These are phyloP conservation scores for Echinops telfairi DNA, from an alignment of 2,113 vertebrate species.

Conservation along the genomic window DNA sequence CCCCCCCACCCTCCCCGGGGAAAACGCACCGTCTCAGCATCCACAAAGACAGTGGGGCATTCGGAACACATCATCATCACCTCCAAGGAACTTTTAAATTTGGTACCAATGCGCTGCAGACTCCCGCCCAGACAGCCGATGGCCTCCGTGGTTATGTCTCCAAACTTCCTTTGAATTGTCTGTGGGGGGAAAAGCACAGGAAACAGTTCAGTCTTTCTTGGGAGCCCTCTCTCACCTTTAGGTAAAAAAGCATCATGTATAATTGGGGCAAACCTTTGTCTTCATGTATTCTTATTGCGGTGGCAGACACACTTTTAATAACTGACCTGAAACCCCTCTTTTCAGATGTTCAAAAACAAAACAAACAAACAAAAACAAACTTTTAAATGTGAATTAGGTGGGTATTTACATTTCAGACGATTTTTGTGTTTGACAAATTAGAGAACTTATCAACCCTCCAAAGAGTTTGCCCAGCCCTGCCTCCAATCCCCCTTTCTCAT, in stretches of 20 bases:
- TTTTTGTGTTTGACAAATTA: no score
- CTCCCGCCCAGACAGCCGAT: conserved; percentile 94
- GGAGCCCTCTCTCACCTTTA: conserved; percentile 5
- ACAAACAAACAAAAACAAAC: no score
- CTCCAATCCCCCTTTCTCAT: no score
- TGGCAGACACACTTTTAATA: neutral
- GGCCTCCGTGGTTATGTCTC: conserved; percentile 93
- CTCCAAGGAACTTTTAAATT: conserved; percentile 96
- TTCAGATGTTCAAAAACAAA: no score
- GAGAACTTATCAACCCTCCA: no score
- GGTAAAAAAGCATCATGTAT: neutral
- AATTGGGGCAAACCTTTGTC: conserved; percentile 16
- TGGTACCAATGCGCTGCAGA: conserved; percentile 96
- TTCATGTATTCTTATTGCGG: neutral
- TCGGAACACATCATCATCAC: conserved; percentile 96
- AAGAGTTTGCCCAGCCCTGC: no score
- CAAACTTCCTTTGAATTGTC: conserved; percentile 96
- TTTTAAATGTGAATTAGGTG: no score
- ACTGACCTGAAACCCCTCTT: no score
- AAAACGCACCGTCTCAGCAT: conserved; percentile 96
- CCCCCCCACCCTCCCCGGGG: no score
- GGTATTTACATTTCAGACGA: no score
- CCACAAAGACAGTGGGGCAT: conserved; percentile 97
- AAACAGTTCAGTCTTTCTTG: neutral
- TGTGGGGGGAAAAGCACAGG: conserved; percentile 77